Conservation (phyloP, 2,888 invertebrate genomes). For the Chrysopilus asiliformis region DNA sequence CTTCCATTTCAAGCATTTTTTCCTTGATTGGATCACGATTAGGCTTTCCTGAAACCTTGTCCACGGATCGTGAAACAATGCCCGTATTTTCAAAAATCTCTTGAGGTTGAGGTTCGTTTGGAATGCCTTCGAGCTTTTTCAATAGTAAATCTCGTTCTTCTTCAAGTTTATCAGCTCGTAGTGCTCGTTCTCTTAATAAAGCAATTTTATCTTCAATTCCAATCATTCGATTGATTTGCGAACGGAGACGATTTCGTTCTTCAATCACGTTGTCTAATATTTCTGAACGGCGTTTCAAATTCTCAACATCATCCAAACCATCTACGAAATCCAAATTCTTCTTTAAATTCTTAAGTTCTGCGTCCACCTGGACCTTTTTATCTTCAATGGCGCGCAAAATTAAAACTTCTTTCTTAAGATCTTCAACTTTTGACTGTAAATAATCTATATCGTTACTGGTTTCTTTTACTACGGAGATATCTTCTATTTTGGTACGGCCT, state of each 20-base stretch:
- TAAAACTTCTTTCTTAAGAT: slow-evolving; percentile 7
- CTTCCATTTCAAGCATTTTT: too few relatives aligned
- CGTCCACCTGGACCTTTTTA: slow-evolving; percentile 3
- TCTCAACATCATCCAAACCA: background rate
- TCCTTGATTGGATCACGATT: too few relatives aligned
- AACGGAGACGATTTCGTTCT: slow-evolving; percentile 8
- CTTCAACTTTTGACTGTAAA: slow-evolving; percentile 5
- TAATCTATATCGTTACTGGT: slow-evolving; percentile 7
- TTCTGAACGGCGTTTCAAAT: background rate
- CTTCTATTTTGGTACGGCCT: background rate
- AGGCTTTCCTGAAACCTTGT: background rate
- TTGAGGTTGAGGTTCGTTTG: too few relatives aligned
- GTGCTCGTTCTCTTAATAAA: slow-evolving; percentile 8
- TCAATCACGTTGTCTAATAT: slow-evolving; percentile 1
- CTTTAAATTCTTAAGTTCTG: slow-evolving; percentile 4
- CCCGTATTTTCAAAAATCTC: too few relatives aligned
- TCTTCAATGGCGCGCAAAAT: slow-evolving; percentile 5
- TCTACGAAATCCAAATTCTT: background rate
- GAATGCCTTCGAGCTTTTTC: too few relatives aligned
- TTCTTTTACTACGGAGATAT: slow-evolving; percentile 1
- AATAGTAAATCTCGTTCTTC: too few relatives aligned
- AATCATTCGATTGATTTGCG: slow-evolving; percentile 9
- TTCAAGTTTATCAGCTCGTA: slow-evolving; percentile 9
- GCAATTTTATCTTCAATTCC: slow-evolving; percentile 11
- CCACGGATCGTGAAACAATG: too few relatives aligned